Percentiles rank a stretch among this genome's conserved stretches.
phyloP scores from a whole-genome alignment of 2,888 invertebrate species.

The Hybos culiciformis region DNA sequence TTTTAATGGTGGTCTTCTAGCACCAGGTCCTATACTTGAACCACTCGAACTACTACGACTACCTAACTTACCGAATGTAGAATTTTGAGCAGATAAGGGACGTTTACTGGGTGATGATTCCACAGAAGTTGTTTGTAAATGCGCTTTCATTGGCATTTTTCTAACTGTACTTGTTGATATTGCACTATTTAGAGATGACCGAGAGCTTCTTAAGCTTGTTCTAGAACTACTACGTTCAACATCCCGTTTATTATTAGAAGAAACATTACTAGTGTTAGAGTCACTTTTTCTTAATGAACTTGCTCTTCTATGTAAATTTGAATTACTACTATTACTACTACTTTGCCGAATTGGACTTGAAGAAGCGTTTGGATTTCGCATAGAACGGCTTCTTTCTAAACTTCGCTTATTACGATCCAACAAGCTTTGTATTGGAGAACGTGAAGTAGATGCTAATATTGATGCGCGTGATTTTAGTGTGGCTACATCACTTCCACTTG shows the following conservation, averaged over 20 bases:
- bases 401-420: conserved; percentile 21
- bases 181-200: conserved; percentile 71
- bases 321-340: conserved; percentile 12
- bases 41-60: conserved; percentile 46
- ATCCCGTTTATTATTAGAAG: conserved; percentile 31
- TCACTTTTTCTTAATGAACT: conserved; percentile 33
- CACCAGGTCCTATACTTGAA: conserved; percentile 42
- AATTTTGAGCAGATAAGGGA: conserved; percentile 41
- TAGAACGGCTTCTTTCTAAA: conserved; percentile 18
- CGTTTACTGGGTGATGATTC: conserved; percentile 34
- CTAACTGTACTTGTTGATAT: conserved; percentile 66
- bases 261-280: conserved; percentile 21
- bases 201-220: conserved; percentile 66
- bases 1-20: conserved; percentile 21
- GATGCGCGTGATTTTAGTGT: conserved; percentile 14
- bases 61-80: conserved; percentile 38
- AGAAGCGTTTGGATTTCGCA: not conserved
- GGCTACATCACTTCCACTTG: conserved; percentile 28
- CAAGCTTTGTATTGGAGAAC: conserved; percentile 19
- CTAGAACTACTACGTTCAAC: conserved; percentile 67
- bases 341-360: conserved; percentile 14
- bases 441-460: conserved; percentile 21
- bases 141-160: conserved; percentile 45
- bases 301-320: conserved; percentile 26
- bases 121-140: conserved; percentile 27